phyloP scores from a whole-genome alignment of 1,140 invertebrate genomes.

The Lycorma delicatula region DNA sequence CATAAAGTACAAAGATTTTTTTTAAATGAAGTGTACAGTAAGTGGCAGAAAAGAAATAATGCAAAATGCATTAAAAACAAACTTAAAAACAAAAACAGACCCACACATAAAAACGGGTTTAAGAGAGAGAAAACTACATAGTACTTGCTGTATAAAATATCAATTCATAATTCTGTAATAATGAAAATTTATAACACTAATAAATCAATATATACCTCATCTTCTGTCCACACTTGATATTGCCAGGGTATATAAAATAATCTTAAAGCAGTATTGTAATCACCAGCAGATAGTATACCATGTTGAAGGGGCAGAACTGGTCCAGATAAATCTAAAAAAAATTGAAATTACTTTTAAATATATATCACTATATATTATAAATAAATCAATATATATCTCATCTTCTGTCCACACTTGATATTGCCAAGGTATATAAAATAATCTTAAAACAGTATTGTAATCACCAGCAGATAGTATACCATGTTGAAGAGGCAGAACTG shows the following conservation, averaged over 20 bases:
- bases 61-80: too few relatives aligned
- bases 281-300: slow-evolving; percentile 36
- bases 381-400: slow-evolving; percentile 2
- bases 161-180: too few relatives aligned
- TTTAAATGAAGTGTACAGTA: too few relatives aligned
- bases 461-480: slow-evolving; percentile 39
- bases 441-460: slow-evolving; percentile 49
- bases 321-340: slow-evolving; percentile 11
- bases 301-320: slow-evolving; percentile 8
- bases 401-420: slow-evolving; percentile 15
- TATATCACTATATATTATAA: not conserved
- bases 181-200: too few relatives aligned
- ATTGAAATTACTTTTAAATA: not conserved
- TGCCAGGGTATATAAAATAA: slow-evolving; percentile 38
- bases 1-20: too few relatives aligned
- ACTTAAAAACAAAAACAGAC: too few relatives aligned
- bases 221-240: slow-evolving; percentile 15
- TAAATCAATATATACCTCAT: too few relatives aligned
- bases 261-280: slow-evolving; percentile 50
- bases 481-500: slow-evolving; percentile 2
- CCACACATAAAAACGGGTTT: too few relatives aligned
- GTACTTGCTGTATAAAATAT: too few relatives aligned
- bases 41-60: too few relatives aligned
- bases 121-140: too few relatives aligned
- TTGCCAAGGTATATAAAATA: slow-evolving; percentile 36